A percentile compares a stretch with the other conserved stretches of the same genome.
These are phyloP conservation scores for Drosophila robusta DNA, from an alignment of 2,888 invertebrate genomes.

Conservation along the genomic window DNA sequence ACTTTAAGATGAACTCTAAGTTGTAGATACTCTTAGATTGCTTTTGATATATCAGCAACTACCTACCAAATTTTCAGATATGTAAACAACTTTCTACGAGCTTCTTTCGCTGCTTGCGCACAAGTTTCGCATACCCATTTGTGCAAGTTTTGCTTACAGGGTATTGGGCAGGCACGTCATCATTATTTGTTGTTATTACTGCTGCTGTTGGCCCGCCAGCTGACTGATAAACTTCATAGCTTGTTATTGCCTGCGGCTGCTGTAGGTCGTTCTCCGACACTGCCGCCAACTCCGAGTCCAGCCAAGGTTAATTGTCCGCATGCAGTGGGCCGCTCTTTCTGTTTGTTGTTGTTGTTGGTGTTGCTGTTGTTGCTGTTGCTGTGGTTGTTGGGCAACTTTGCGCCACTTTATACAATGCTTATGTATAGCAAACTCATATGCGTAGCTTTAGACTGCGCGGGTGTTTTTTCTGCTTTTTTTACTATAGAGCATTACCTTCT, in stretches of 20 bases:
- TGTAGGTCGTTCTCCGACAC: slow-evolving; percentile 70
- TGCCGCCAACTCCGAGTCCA: slow-evolving; percentile 77
- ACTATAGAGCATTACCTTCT: slow-evolving; percentile 68
- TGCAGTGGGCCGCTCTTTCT: slow-evolving; percentile 62
- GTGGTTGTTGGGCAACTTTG: slow-evolving; percentile 48
- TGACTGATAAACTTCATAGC: slow-evolving; percentile 65
- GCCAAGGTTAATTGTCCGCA: slow-evolving; percentile 76
- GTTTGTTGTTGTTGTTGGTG: slow-evolving; percentile 6
- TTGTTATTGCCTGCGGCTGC: slow-evolving; percentile 45
- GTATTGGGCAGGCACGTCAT: slow-evolving; percentile 37
- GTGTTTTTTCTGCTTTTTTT: slow-evolving; percentile 49
- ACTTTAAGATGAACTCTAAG: no score
- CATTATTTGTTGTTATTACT: slow-evolving; percentile 26
- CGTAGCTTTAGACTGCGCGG: slow-evolving; percentile 54
- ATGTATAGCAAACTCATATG: slow-evolving; percentile 41
- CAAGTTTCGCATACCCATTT: neutral
- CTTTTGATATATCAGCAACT: no score
- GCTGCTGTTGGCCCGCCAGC: slow-evolving; percentile 42
- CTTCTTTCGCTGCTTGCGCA: neutral
- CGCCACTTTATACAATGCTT: slow-evolving; percentile 48
- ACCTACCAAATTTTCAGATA: no score
- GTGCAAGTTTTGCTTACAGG: slow-evolving; percentile 1
- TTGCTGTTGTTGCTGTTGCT: neutral
- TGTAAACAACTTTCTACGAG: neutral
- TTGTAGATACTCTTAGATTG: no score